Percentiles rank a stretch among this genome's conserved stretches.
These are phyloP conservation scores for Colletes gigas DNA, from an alignment of 1,140 invertebrate species.

Conservation along the genomic window DNA sequence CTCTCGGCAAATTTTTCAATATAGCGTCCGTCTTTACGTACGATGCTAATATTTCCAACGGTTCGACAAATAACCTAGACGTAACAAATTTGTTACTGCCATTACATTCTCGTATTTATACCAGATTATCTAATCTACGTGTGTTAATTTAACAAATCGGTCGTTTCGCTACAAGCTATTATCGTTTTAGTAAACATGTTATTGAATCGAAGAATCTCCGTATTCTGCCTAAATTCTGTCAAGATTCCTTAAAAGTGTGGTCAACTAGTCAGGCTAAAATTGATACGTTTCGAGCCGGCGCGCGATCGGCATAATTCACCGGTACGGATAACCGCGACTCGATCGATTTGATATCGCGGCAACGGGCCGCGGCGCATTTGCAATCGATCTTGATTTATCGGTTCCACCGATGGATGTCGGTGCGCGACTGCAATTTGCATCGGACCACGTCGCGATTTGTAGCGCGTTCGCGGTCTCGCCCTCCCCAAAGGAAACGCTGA, in stretches of 20 bases:
- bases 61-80: too few species aligned
- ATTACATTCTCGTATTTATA: too few species aligned
- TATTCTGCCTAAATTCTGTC: not conserved
- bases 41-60: too few species aligned
- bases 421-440: constrained; percentile 36
- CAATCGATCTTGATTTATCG: constrained; percentile 49
- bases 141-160: too few species aligned
- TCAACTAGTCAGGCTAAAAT: constrained; percentile 21
- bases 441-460: constrained; percentile 33
- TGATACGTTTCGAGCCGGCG: not conserved
- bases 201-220: too few species aligned
- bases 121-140: too few species aligned
- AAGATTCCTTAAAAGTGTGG: constrained; percentile 22
- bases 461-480: constrained; percentile 18
- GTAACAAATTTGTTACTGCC: too few species aligned
- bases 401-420: constrained; percentile 13
- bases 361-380: constrained; percentile 22
- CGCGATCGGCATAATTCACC: constrained; percentile 20
- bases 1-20: too few species aligned
- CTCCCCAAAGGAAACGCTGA: not conserved
- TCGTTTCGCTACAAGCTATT: too few species aligned
- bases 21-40: too few species aligned
- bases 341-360: constrained; percentile 36
- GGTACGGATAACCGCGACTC: constrained; percentile 6
- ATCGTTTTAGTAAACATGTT: too few species aligned